Base-by-base conservation (phyloP, 1,140 invertebrate genomes). In the Diabrotica undecimpunctata region DNA sequence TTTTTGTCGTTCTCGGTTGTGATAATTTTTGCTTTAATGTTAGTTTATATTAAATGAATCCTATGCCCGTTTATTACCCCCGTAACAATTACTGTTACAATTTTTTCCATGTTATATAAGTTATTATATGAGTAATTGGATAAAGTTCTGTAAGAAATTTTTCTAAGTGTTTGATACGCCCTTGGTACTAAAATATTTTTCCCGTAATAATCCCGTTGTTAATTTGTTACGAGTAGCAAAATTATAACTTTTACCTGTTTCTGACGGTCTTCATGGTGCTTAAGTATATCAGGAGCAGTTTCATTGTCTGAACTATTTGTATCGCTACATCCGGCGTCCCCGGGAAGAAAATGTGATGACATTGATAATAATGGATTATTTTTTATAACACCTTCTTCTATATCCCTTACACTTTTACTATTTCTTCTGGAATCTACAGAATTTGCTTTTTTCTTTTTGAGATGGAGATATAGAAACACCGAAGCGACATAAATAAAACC, bases 401-500 rank as follows among this genome's bases (percentile, higher is more conserved):
- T 70, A 35, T 72, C 76, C 37, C 75, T 75, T 51, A 82, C 70
- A 50, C 69, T 75, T 66, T 67, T 58, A 62, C 62, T 64, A 39
- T 72, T 65, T 60, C 12, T n/a, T 69, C 74, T 0, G 71, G 70
- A 37, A 70, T 75, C 72, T 6, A 74, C 57, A 0, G 75, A 14
- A 59, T 68, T 68, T 8, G 35, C 5, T 70, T 77, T 37, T 64
- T 74, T n/a, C 70, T 78, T 66, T 62, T 72, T 61, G 64, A 90
- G 85, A 70, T 91, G 89, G 7, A 95, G 76, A 73, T 92, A 94
- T 0, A 93, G 81, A 14, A 92, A 88, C 6, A 94, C 87, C 10
- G 91, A 92, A 0, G 90, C 87, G 4, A 94, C 86, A 72, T 94
- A 95, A 68, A 93, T 90, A 10, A 94, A 79, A 0, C 91, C 91